Evolutionary conservation across 1,140 invertebrate genomes (phyloP).

Genomic region (Heliconius himera): DNA sequence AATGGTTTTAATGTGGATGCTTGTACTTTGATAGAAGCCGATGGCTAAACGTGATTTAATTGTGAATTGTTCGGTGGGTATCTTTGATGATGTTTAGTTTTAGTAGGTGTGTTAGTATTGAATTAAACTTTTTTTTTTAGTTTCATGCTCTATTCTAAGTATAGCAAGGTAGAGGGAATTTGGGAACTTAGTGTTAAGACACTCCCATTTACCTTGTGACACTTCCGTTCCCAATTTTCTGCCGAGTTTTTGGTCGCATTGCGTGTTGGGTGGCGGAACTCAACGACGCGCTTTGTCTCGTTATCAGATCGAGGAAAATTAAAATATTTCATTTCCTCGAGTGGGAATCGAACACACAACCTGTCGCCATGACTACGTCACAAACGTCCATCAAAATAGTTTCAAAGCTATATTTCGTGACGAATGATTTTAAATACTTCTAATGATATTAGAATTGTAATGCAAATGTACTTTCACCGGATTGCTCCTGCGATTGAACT

Average conservation of each 20-base stretch:
- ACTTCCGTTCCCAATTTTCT: no score
- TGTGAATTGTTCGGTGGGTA: background rate
- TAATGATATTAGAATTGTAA: background rate
- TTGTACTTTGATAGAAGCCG: background rate
- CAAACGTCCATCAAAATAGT: background rate
- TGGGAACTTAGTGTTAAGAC: no score
- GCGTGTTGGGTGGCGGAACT: no score
- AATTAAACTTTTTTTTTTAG: no score
- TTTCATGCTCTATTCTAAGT: no score
- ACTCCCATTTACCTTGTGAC: no score
- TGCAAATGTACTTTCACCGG: constrained; percentile 20
- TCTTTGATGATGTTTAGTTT: background rate
- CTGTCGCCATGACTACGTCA: background rate
- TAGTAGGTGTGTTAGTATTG: no score
- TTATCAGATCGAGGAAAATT: no score
- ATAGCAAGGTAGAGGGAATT: no score
- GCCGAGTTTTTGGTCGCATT: no score
- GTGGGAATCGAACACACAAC: background rate
- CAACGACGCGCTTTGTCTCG: no score
- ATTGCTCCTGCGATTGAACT: constrained; percentile 28
- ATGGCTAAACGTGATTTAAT: constrained; percentile 9
- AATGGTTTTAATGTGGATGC: background rate
- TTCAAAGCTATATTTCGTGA: background rate
- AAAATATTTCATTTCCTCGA: no score
- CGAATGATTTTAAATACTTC: background rate